Percentiles rank a stretch among this genome's conserved stretches.
Evolutionary conservation across 2,888 invertebrate genomes (phyloP).

Genomic region (Ariolimax columbianus): DNA sequence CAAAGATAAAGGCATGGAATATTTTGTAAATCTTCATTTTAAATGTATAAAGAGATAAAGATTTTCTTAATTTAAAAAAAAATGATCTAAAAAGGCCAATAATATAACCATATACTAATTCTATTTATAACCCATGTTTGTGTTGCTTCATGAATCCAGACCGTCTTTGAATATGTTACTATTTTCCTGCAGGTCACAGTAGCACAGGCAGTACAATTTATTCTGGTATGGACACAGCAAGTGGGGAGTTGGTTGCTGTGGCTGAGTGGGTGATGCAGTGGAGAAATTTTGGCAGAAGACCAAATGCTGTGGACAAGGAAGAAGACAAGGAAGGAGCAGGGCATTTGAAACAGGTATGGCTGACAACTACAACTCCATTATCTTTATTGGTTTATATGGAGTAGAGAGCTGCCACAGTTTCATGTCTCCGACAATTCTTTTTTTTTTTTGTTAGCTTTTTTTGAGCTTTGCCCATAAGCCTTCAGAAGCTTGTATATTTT

Average conservation of each 20-base stretch:
- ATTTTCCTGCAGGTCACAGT: slow-evolving; percentile 83
- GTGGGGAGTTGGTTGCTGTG: slow-evolving; percentile 83
- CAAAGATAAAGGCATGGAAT: no score
- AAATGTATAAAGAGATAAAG: no score
- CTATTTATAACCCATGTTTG: background rate
- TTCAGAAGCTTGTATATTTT: no score
- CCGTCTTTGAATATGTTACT: background rate
- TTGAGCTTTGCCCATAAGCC: no score
- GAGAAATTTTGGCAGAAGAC: slow-evolving; percentile 66
- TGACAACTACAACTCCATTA: no score
- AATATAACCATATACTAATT: background rate
- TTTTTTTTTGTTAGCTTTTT: no score
- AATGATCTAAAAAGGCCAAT: no score
- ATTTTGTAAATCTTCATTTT: no score
- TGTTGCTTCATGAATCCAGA: background rate
- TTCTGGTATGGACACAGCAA: slow-evolving; percentile 86
- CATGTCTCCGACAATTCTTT: no score
- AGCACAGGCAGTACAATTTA: slow-evolving; percentile 86
- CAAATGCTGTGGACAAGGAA: slow-evolving; percentile 60
- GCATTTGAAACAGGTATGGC: slow-evolving; percentile 74
- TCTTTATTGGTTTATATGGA: no score
- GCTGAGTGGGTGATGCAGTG: slow-evolving; percentile 85
- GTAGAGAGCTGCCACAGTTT: no score
- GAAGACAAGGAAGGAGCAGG: slow-evolving; percentile 69
- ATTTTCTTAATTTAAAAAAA: no score